phyloP scores from a whole-genome alignment of 35 echinoderm and acorn worm species.

The Holothuria glaberrima region DNA sequence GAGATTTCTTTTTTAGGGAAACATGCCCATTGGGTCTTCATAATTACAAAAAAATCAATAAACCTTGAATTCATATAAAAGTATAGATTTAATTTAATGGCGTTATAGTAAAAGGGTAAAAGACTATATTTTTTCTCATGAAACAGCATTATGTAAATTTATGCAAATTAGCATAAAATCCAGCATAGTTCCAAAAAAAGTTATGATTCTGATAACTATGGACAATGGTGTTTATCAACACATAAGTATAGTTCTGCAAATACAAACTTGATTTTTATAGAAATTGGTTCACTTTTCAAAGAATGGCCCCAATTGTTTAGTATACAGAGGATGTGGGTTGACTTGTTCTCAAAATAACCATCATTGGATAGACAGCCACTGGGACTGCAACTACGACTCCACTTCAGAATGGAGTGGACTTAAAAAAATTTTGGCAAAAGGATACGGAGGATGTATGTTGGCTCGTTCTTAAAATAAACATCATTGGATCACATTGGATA shows the following conservation, averaged over 20 bases:
- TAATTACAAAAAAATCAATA: conserved; percentile 4
- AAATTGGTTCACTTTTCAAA: conserved; percentile 16
- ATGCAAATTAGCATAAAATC: conserved; percentile 31
- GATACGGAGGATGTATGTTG: too few relatives aligned
- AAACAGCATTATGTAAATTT: conserved; percentile 22
- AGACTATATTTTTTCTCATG: not conserved
- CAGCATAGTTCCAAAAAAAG: not conserved
- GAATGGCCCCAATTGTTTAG: not conserved
- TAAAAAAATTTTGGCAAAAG: too few relatives aligned
- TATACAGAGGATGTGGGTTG: too few relatives aligned
- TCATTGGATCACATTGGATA: too few relatives aligned
- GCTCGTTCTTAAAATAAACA: too few relatives aligned
- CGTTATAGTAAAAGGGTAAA: not conserved
- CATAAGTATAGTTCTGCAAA: not conserved
- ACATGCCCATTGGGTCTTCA: conserved; percentile 13
- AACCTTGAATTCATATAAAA: not conserved
- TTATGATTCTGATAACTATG: conserved; percentile 21
- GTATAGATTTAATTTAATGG: conserved; percentile 1
- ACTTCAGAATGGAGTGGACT: too few relatives aligned
- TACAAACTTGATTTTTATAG: conserved; percentile 11
- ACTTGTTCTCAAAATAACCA: too few relatives aligned
- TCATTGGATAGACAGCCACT: too few relatives aligned
- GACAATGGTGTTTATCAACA: conserved; percentile 20
- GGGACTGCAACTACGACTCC: too few relatives aligned
- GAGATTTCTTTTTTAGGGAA: not conserved